These are phyloP conservation scores for Numenius arquata DNA, from an alignment of 2,113 vertebrate genomes.

Conservation along the genomic window DNA sequence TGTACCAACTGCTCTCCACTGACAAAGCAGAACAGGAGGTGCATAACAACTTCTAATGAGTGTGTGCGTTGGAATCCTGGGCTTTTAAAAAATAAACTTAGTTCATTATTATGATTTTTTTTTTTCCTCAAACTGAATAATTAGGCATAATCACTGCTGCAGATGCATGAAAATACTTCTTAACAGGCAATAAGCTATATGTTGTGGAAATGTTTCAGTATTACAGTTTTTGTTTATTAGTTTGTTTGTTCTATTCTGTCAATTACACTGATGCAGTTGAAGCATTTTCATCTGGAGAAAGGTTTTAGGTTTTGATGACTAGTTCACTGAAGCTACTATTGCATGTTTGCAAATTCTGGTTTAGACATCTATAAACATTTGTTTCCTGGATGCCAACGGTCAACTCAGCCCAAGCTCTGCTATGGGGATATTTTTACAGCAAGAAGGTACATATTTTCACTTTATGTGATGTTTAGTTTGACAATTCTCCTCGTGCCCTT, in stretches of 20 bases:
- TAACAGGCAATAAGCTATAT: neutral
- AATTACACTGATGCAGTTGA: neutral
- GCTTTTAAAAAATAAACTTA: neutral
- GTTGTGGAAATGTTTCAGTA: neutral
- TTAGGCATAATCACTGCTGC: neutral
- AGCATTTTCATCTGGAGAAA: neutral
- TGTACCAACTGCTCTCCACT: neutral
- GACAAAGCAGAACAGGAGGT: neutral
- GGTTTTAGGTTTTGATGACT: neutral
- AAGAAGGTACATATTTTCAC: neutral
- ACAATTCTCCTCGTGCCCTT: neutral
- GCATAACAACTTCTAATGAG: neutral
- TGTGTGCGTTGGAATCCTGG: neutral
- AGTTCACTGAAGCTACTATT: neutral
- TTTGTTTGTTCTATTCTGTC: neutral
- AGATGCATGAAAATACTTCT: neutral
- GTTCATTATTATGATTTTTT: neutral
- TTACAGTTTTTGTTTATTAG: neutral
- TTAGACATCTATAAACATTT: neutral
- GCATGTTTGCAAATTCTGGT: neutral
- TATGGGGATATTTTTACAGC: neutral
- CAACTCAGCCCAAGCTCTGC: neutral
- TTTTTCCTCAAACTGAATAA: neutral
- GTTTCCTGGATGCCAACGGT: neutral
- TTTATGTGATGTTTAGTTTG: neutral